These are phyloP conservation scores for Drosophila falleni DNA, from an alignment of 2,888 invertebrate species.

Conservation along the genomic window DNA sequence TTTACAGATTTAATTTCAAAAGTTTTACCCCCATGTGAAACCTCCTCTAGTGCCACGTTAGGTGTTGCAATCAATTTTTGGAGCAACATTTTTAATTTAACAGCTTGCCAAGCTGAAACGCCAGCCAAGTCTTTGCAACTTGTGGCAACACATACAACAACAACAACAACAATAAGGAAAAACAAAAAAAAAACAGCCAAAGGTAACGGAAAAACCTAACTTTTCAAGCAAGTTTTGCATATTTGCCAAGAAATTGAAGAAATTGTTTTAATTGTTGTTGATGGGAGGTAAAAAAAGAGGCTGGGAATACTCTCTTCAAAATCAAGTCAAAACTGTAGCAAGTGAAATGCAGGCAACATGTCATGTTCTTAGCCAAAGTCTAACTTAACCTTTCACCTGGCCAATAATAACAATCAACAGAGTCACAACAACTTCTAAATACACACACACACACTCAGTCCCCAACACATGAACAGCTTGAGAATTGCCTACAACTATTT, in stretches of 20 bases:
- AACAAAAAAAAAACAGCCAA: slow-evolving; percentile 21
- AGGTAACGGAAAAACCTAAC: slow-evolving; percentile 15
- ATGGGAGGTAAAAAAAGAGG: not conserved
- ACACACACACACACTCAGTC: slow-evolving; percentile 11
- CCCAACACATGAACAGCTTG: not conserved
- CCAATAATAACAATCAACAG: slow-evolving; percentile 68
- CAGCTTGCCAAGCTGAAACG: slow-evolving; percentile 41
- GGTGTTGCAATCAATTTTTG: slow-evolving; percentile 69
- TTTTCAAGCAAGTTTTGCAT: slow-evolving; percentile 58
- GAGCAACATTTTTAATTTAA: slow-evolving; percentile 66
- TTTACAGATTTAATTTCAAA: slow-evolving; percentile 73
- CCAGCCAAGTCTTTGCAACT: slow-evolving; percentile 28
- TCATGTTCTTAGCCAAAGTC: slow-evolving; percentile 40
- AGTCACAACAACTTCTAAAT: slow-evolving; percentile 37
- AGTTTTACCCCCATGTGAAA: slow-evolving; percentile 59
- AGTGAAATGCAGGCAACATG: slow-evolving; percentile 45
- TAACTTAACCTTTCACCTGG: slow-evolving; percentile 49
- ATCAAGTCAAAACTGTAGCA: slow-evolving; percentile 18
- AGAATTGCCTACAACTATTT: slow-evolving; percentile 58
- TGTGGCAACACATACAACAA: slow-evolving; percentile 20
- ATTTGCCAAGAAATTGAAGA: slow-evolving; percentile 66
- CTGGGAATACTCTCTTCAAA: not conserved
- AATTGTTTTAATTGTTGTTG: slow-evolving; percentile 75
- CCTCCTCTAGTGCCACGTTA: slow-evolving; percentile 9
- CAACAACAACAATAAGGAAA: slow-evolving; percentile 15